A percentile compares a stretch with the other conserved stretches of the same genome.
Evolutionary conservation across 2,113 vertebrate species (phyloP).

Genomic region (Pimephales promelas): DNA sequence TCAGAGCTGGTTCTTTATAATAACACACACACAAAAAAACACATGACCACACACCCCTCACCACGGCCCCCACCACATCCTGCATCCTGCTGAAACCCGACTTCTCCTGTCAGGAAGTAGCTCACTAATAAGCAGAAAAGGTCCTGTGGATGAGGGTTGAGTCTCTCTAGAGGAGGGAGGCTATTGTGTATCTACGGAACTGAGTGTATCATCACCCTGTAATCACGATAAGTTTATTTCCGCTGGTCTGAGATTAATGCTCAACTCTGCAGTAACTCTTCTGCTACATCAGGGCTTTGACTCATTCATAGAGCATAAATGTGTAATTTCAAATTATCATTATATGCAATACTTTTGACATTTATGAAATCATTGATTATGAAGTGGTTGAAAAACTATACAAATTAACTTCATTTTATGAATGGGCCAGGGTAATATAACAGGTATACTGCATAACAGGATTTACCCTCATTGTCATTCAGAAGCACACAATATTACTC

Average conservation of each 20-base stretch:
- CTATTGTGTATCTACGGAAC: conserved; percentile 27
- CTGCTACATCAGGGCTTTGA: neutral
- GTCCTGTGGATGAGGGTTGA: conserved; percentile 22
- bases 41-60: conserved; percentile 29
- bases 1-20: conserved; percentile 17
- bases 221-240: conserved; percentile 21
- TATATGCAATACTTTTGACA: neutral
- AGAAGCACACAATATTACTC: neutral
- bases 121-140: conserved; percentile 38
- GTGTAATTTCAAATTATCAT: neutral
- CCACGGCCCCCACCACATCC: conserved; percentile 39
- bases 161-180: conserved; percentile 5
- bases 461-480: neutral
- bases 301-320: neutral
- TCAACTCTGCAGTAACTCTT: neutral
- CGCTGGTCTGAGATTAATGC: conserved; percentile 2
- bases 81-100: conserved; percentile 44
- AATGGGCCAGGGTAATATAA: neutral
- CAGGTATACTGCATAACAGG: neutral
- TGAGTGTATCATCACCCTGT: conserved; percentile 27
- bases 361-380: neutral
- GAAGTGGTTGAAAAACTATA: neutral
- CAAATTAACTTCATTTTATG: neutral
- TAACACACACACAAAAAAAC: conserved; percentile 16
- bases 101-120: conserved; percentile 50